Evolutionary conservation across 2,113 vertebrate genomes (phyloP).

Genomic region (Pseudorhombus dupliciocellatus): DNA sequence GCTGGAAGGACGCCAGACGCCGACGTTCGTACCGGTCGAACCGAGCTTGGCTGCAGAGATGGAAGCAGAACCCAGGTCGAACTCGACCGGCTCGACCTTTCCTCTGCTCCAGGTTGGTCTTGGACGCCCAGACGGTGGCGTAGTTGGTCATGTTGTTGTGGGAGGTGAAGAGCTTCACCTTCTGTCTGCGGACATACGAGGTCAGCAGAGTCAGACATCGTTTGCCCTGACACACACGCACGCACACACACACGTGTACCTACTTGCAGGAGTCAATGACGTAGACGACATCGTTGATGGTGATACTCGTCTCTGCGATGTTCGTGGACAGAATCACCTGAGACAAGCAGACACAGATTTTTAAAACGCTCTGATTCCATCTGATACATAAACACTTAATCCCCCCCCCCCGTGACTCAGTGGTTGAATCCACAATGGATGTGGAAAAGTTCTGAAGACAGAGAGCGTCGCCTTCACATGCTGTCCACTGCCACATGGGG

Average conservation of each 20-base stretch:
- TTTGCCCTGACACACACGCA: neutral
- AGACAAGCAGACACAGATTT: neutral
- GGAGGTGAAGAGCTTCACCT: slow-evolving; percentile 96
- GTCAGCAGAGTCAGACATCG: neutral
- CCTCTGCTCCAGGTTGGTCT: slow-evolving; percentile 96
- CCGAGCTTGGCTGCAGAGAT: slow-evolving; percentile 91
- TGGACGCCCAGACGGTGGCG: slow-evolving; percentile 97
- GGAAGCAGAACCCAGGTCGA: slow-evolving; percentile 92
- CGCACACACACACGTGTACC: slow-evolving; percentile 39
- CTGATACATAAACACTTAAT: too few relatives aligned
- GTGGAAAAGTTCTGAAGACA: too few relatives aligned
- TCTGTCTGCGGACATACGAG: slow-evolving; percentile 82
- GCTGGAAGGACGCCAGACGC: neutral
- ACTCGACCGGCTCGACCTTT: slow-evolving; percentile 93
- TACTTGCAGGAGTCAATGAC: slow-evolving; percentile 99
- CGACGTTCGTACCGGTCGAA: slow-evolving; percentile 82
- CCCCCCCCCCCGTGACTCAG: too few relatives aligned
- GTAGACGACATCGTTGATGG: slow-evolving; percentile 97
- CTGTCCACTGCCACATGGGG: too few relatives aligned
- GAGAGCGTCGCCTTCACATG: too few relatives aligned
- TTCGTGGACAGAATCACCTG: slow-evolving; percentile 98
- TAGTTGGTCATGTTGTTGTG: slow-evolving; percentile 99
- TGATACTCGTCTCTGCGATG: slow-evolving; percentile 96
- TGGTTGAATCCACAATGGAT: too few relatives aligned
- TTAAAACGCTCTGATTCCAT: neutral